Evolutionary conservation across 2,888 invertebrate genomes (phyloP), one percentile per base, ranked within the genome.

Genomic region (Ormyrus labotus): DNA sequence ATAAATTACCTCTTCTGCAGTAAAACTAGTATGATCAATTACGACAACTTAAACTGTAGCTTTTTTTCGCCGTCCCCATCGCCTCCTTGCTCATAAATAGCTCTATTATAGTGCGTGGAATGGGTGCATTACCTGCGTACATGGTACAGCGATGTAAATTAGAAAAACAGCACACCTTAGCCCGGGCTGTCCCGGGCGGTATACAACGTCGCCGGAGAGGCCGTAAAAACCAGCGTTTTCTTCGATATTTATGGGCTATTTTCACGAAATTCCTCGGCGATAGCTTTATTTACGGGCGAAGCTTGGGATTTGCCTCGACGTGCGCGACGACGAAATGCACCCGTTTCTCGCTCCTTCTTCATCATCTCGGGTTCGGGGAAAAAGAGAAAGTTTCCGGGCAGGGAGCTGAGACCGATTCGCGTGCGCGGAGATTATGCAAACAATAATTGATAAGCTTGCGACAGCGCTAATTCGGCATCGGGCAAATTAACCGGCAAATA

Each of bases 381-480:
- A 47, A 63, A 68, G 68, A 11, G 68, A 68, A 68, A 68, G 68
- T 68, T 55, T 10, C 10, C 1, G 11, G 19, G 60, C n/a, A 9
- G 19, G 19, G 19, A 19, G 19, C 2, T 2, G 19, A 19, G 19
- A 19, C 1, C n/a, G 10, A 48, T 47, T 58, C 57, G 57, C 58
- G 11, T 19, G 68, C 47, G 7, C 9, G 57, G 11, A 45, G 50
- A 71, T 71, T 71, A 71, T 61, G 60, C 50, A 71, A 71, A 71
- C 60, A 71, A 58, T 71, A 60, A 71, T 71, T 60, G 60, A 71
- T 60, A 71, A 70, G 70, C 50, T 71, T 51, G 34, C 34, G 69
- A 13, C 57, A 34, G 19, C 70, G 60, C 13, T 71, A 71, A 71
- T 71, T 71, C 11, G 48, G 7, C 50, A 71, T 71, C 51, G 60